Base-by-base conservation (phyloP, 2,113 vertebrate genomes). In the Ancistrus triradiatus region DNA sequence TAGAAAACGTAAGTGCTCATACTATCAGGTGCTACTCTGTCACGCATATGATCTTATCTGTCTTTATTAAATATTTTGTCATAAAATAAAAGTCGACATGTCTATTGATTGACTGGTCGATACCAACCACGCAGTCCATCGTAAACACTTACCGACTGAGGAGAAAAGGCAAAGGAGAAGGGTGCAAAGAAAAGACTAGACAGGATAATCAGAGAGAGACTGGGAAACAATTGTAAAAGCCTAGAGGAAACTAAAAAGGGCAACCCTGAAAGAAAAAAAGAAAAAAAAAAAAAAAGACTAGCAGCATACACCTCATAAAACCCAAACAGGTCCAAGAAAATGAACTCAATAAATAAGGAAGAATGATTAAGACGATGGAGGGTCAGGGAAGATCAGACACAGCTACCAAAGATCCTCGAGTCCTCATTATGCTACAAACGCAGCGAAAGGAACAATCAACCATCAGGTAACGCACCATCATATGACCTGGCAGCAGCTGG, bases 401-500 rank as follows among this genome's bases (percentile, higher is more conserved):
- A 69, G 82, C 79, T 81, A 80, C 64, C 42, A 73, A 74, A 77
- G 74, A 60, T 78, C 72, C 15, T n/a, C n/a, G n/a, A n/a, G n/a
- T n/a, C n/a, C n/a, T n/a, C 35, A 74, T 76, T 2, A 42, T 78
- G 79, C 74, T 76, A 69, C 59, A 66, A 53, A 73, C 69, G 78
- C 74, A 63, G 60, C 42, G 49, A 64, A 21, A 50, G 58, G 53
- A 68, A 50, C 70, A 42, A 59, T 40, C 31, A 17, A 50, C 65
- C 62, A 57, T 37, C 51, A 53, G 61, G 60, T 63, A 51, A 55
- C 74, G 21, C 7, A 14, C 4, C 8, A 42, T 95, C 91, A 98
- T 81, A 98, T 92, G 81, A 98, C 94, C 17, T 97, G 95, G 85
- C 95, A 98, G 84, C 95, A 98, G 83, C 88, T 95, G 85, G 93